Percentiles rank a stretch among this genome's conserved stretches.
phyloP scores from a whole-genome alignment of 2,113 vertebrate genomes.

The Pomatostomus ruficeps region DNA sequence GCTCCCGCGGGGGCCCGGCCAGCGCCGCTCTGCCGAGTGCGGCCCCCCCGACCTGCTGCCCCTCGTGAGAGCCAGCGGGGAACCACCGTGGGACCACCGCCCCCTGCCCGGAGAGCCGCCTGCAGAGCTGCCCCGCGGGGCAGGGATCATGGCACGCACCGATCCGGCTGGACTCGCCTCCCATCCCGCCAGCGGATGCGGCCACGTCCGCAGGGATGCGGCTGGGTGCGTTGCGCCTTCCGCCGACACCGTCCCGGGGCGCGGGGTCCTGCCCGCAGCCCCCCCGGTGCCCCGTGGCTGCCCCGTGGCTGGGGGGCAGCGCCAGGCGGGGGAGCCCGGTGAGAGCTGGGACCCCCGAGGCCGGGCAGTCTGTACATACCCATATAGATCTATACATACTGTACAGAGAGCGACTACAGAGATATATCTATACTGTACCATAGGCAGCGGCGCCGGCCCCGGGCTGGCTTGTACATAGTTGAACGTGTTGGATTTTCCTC shows the following conservation, averaged over 20 bases:
- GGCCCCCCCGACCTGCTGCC: constrained; percentile 43
- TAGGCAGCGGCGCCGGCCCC: background rate
- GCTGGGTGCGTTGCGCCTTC: background rate
- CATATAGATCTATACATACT: constrained; percentile 62
- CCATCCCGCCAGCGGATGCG: background rate
- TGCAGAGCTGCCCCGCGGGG: background rate
- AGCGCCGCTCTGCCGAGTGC: background rate
- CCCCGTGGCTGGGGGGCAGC: background rate
- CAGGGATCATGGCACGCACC: background rate
- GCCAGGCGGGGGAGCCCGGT: background rate
- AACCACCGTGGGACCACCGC: background rate
- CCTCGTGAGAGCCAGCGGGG: background rate
- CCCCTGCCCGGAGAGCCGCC: background rate
- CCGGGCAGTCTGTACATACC: constrained; percentile 48
- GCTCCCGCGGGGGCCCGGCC: background rate
- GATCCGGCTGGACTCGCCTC: background rate
- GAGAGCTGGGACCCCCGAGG: background rate
- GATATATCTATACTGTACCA: constrained; percentile 52
- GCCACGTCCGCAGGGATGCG: background rate
- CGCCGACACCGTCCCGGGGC: background rate
- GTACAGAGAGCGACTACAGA: constrained; percentile 50
- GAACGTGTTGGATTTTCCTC: constrained; percentile 59
- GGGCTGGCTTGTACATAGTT: constrained; percentile 58
- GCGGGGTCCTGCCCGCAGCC: background rate
- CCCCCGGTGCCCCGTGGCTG: background rate